A percentile compares a stretch with the other conserved stretches of the same genome.
These are phyloP conservation scores for Heliconius melpomene DNA, from an alignment of 1,140 invertebrate genomes.

Conservation along the genomic window DNA sequence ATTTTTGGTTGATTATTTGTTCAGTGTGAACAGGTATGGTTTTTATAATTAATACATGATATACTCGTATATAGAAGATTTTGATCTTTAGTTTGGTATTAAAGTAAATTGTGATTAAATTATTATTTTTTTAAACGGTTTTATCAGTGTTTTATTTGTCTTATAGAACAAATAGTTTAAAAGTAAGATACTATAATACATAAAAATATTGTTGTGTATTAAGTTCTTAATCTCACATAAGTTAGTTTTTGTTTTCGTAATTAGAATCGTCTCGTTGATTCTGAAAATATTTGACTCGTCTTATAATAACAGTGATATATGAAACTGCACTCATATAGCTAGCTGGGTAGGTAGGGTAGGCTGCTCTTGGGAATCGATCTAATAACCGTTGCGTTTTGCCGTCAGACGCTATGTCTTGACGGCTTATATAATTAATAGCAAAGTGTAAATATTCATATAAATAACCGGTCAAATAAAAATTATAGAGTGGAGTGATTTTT, in stretches of 20 bases:
- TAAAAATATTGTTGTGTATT: too few species aligned
- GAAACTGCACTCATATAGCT: not conserved
- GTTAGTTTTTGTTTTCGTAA: not conserved
- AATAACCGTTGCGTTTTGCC: too few species aligned
- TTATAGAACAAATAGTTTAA: not conserved
- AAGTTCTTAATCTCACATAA: not conserved
- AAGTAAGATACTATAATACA: too few species aligned
- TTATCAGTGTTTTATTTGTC: constrained; percentile 10
- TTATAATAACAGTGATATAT: not conserved
- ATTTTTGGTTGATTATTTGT: not conserved
- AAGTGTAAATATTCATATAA: too few species aligned
- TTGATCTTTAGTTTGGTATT: not conserved
- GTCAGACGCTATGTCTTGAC: too few species aligned
- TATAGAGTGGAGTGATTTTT: too few species aligned
- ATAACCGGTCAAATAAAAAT: too few species aligned
- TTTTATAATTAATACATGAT: not conserved
- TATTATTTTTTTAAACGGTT: not conserved
- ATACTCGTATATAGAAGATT: not conserved
- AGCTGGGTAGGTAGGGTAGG: too few species aligned
- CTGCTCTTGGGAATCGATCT: too few species aligned
- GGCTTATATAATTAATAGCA: too few species aligned
- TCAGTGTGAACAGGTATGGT: not conserved
- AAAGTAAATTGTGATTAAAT: not conserved
- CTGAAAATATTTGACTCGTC: not conserved
- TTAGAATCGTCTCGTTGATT: not conserved